Evolutionary conservation across 2,113 vertebrate genomes (phyloP).

Genomic region (Nyctereutes procyonoides): DNA sequence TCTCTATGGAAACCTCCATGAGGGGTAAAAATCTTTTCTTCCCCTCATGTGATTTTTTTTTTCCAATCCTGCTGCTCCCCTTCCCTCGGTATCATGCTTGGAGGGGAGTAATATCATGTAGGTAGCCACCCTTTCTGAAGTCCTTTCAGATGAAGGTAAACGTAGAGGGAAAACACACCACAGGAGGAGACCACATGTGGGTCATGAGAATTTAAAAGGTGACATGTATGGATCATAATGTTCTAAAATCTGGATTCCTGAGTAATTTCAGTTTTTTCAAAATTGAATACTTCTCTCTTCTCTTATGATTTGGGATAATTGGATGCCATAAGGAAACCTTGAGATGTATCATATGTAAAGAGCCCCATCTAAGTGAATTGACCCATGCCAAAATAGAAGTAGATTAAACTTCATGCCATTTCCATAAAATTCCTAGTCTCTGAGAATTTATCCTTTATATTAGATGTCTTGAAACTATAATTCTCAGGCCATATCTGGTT

Average conservation of each 20-base stretch:
- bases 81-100: not conserved
- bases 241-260: not conserved
- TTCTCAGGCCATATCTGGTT: not conserved
- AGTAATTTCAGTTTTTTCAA: not conserved
- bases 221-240: not conserved
- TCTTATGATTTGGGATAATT: not conserved
- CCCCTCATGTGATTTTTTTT: not conserved
- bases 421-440: not conserved
- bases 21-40: not conserved
- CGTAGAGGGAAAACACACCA: not conserved
- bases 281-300: not conserved
- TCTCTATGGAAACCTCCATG: not conserved
- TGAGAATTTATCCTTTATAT: not conserved
- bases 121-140: not conserved
- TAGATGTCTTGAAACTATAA: not conserved
- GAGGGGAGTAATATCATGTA: not conserved
- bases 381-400: not conserved
- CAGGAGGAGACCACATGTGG: not conserved
- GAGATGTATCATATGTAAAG: not conserved
- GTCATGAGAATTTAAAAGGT: not conserved
- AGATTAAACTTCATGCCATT: not conserved
- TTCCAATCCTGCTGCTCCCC: not conserved
- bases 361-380: not conserved
- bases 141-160: not conserved
- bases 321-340: not conserved